Percentiles rank a stretch among this genome's conserved stretches.
These are phyloP conservation scores for Pseudobourletiella spinata DNA, from an alignment of 1,140 invertebrate genomes.

Conservation along the genomic window DNA sequence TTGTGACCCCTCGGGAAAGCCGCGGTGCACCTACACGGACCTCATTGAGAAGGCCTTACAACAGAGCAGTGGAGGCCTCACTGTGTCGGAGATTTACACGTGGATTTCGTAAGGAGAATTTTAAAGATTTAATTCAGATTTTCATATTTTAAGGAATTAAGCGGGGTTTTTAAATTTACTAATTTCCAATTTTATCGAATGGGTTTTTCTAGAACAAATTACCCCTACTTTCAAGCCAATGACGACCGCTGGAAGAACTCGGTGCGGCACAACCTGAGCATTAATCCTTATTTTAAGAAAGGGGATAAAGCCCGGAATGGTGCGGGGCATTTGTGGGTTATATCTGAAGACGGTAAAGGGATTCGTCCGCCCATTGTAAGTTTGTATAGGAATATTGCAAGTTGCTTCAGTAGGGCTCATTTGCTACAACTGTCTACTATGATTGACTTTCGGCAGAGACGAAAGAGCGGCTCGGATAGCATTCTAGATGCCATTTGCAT, in stretches of 20 bases:
- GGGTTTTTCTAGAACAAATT: conserved; percentile 57
- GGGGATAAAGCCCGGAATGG: conserved; percentile 71
- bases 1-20: conserved; percentile 32
- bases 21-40: conserved; percentile 57
- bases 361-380: conserved; percentile 19
- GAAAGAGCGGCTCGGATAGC: conserved; percentile 2
- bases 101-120: conserved; percentile 73
- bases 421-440: no score
- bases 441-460: conserved; percentile 4
- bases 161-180: no score
- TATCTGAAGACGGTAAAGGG: conserved; percentile 48
- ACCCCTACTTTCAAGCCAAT: conserved; percentile 74
- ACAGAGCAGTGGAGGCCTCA: conserved; percentile 66
- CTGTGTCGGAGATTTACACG: conserved; percentile 80
- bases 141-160: no score
- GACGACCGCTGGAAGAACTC: conserved; percentile 87
- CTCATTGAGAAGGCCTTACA: conserved; percentile 72
- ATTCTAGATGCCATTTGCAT: not conserved
- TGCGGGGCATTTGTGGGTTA: conserved; percentile 75
- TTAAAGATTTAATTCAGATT: no score
- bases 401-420: not conserved
- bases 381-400: not conserved
- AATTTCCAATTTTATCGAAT: no score
- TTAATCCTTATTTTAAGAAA: conserved; percentile 81
- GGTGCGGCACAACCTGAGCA: conserved; percentile 70